Conservation (phyloP, 2,113 vertebrate species). For the Lepus europaeus region DNA sequence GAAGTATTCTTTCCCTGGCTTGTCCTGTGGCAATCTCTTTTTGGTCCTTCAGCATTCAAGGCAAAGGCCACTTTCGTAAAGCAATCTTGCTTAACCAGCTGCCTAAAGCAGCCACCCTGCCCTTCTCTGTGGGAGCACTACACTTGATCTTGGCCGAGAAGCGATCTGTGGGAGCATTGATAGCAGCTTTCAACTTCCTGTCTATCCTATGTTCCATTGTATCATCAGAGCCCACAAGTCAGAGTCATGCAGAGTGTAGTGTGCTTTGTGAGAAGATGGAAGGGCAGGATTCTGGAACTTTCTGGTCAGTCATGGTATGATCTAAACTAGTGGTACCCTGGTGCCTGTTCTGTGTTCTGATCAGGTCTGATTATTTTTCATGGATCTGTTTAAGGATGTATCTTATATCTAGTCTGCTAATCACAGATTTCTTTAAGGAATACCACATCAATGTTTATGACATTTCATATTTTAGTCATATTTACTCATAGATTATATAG, state of each 20-base stretch:
- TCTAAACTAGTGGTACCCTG: neutral
- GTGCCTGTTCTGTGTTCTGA: neutral
- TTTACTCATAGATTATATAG: slow-evolving; percentile 51
- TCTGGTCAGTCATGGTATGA: neutral
- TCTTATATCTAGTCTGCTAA: neutral
- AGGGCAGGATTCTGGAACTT: neutral
- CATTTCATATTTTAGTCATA: slow-evolving; percentile 50
- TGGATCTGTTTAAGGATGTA: neutral
- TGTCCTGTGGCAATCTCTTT: neutral
- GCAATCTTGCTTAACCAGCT: neutral
- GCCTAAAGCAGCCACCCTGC: neutral
- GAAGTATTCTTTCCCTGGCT: neutral
- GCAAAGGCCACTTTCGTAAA: neutral
- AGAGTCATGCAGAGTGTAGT: neutral
- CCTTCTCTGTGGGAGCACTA: neutral
- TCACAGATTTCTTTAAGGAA: slow-evolving; percentile 22
- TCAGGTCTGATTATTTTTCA: slow-evolving; percentile 21
- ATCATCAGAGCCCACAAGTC: neutral
- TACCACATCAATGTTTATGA: slow-evolving; percentile 20
- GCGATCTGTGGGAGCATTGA: too few species aligned
- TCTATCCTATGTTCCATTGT: neutral
- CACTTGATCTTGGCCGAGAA: too few species aligned
- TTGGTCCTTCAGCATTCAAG: neutral
- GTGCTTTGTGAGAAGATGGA: neutral
- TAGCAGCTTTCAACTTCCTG: neutral